Percentiles rank a stretch among this genome's conserved stretches.
These are phyloP conservation scores for Halcyon chelicuti DNA, from an alignment of 2,797 vertebrate species.

Conservation along the genomic window DNA sequence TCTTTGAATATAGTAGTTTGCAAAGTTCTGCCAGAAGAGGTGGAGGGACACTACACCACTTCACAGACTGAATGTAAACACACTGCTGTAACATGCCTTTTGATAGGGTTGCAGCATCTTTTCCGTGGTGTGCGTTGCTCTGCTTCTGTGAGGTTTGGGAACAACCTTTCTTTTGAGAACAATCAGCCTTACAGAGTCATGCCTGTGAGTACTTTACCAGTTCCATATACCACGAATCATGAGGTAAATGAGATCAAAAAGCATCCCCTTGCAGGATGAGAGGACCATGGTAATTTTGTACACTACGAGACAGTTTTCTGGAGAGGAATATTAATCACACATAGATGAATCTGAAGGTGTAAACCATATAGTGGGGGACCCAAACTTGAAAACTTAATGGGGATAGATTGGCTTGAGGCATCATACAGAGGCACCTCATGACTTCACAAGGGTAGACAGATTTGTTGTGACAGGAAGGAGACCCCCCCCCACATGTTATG, in stretches of 20 bases:
- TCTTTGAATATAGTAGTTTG: background rate
- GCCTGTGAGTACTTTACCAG: rapidly evolving
- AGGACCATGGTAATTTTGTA: background rate
- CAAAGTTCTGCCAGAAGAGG: background rate
- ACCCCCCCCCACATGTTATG: rapidly evolving
- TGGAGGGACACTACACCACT: background rate
- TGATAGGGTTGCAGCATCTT: background rate
- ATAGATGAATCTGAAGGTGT: background rate
- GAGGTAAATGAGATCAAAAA: background rate
- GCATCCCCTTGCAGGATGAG: background rate
- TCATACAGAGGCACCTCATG: background rate
- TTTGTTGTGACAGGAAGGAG: background rate
- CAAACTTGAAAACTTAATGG: background rate
- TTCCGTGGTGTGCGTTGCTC: background rate
- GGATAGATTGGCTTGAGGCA: background rate
- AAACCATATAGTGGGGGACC: background rate
- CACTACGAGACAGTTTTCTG: background rate
- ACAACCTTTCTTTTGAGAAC: background rate
- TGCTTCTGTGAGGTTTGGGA: background rate
- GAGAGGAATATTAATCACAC: background rate
- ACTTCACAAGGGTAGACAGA: background rate
- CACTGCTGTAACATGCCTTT: background rate
- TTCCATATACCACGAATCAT: background rate
- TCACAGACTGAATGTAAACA: background rate
- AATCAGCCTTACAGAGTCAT: background rate